Evolutionary conservation across 2,797 vertebrate species (phyloP), one percentile per base, ranked within the genome.

Genomic region (Sebastes oblongus): DNA sequence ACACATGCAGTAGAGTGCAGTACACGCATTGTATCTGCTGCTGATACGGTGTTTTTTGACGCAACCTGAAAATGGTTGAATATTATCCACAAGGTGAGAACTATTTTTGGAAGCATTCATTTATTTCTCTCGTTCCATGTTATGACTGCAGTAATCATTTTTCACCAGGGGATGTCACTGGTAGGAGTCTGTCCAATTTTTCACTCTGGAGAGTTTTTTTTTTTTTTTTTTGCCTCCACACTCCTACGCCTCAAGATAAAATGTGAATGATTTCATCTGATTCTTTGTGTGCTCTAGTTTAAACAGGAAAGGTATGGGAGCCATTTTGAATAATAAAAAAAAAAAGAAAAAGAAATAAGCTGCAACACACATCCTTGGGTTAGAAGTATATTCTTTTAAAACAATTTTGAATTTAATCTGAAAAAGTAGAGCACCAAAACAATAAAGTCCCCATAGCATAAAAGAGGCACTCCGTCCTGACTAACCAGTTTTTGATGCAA

Each of bases 351-450:
- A 32, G 25, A 89, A 92, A 93, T 74, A 89, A 91, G 69, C 85
- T 50, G 66, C 85, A 22, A 92, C 91, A 94, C 90, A 92, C 85
- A 71, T 83, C 76, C 66, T 88, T 88, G 86, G 85, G 88, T 93
- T 89, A 82, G 87, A 91, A 87, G 88, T 91, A 89, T 91, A 83
- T 93, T 93, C 83, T 93, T 92, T 94, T 91, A 80, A 94, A 94
- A 92, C 90, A 91, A 85, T 89, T 93, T 91, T 88, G 61, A 91
- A 85, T 95, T 93, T 91, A 91, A 94, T 94, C 59, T 94, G 91
- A 89, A 92, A 95, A 94, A 94, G 91, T 94, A 90, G 92, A 95
- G 94, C 94, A 94, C 93, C 93, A 94, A 94, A 94, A 94, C 92
- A 93, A 93, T 92, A 91, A 89, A 91, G 89, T 91, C 90, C 90